Conservation (phyloP, 1,140 invertebrate species). For the Bombus consobrinus region DNA sequence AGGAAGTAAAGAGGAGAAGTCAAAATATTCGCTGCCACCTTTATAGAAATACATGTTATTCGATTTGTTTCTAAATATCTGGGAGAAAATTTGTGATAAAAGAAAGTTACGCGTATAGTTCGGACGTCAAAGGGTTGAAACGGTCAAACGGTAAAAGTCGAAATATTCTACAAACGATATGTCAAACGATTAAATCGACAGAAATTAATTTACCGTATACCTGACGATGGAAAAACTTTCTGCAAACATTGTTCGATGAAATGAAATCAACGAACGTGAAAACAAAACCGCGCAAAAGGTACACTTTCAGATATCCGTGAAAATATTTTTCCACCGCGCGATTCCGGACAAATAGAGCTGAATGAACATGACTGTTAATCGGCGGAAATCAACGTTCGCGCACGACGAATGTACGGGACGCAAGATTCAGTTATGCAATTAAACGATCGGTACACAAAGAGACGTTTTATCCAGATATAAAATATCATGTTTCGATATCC, state of each 20-base stretch:
- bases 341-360: conserved; percentile 15
- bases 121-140: background rate
- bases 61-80: background rate
- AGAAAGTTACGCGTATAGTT: background rate
- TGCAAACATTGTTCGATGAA: too few species aligned
- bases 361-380: conserved; percentile 28
- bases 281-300: background rate
- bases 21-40: background rate
- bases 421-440: conserved; percentile 30
- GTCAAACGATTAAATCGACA: background rate
- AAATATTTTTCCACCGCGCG: background rate
- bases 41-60: too few species aligned
- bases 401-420: background rate
- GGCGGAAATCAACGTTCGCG: conserved; percentile 22
- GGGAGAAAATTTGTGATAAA: background rate
- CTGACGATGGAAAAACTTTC: too few species aligned
- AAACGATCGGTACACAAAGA: conserved; percentile 23
- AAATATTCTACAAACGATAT: background rate
- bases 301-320: background rate
- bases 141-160: background rate
- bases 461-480: conserved; percentile 6
- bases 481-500: conserved; percentile 32
- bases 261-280: background rate
- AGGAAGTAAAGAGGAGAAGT: background rate
- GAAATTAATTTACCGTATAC: background rate